phyloP scores from a whole-genome alignment of 2,113 vertebrate species.

The Microcebus jonahi region DNA sequence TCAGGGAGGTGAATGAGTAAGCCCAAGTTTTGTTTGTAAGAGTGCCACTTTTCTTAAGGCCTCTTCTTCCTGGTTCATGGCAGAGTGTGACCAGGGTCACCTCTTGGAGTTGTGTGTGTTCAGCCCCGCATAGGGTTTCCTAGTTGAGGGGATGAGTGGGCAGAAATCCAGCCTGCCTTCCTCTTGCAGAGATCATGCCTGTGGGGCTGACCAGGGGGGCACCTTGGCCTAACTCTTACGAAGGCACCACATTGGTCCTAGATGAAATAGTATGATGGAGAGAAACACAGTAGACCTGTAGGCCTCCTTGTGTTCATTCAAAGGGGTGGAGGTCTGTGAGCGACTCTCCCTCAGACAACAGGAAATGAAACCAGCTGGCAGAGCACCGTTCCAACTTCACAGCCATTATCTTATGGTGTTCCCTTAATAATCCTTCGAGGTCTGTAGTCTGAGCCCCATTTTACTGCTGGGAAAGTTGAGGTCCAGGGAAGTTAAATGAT shows the following conservation, averaged over 20 bases:
- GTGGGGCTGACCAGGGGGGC: accelerated
- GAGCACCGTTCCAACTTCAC: neutral
- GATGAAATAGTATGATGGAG: neutral
- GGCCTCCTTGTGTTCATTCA: neutral
- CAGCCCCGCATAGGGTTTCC: neutral
- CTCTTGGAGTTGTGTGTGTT: neutral
- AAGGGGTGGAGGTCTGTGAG: neutral
- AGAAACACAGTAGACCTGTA: neutral
- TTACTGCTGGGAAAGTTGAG: neutral
- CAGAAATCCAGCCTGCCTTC: neutral
- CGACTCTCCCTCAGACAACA: neutral
- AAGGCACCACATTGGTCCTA: neutral
- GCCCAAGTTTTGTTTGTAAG: neutral
- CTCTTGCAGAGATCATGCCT: neutral
- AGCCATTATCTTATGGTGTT: neutral
- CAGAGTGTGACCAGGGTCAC: neutral
- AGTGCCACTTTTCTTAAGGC: neutral
- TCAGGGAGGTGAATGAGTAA: neutral
- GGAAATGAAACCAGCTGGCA: too few relatives aligned
- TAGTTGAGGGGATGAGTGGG: accelerated
- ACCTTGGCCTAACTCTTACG: neutral
- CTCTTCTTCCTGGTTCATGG: neutral
- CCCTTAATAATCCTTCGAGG: neutral
- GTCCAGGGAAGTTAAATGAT: neutral
- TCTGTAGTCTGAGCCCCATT: neutral